phyloP scores from a whole-genome alignment of 2,888 invertebrate species.

The Meganola albula region DNA sequence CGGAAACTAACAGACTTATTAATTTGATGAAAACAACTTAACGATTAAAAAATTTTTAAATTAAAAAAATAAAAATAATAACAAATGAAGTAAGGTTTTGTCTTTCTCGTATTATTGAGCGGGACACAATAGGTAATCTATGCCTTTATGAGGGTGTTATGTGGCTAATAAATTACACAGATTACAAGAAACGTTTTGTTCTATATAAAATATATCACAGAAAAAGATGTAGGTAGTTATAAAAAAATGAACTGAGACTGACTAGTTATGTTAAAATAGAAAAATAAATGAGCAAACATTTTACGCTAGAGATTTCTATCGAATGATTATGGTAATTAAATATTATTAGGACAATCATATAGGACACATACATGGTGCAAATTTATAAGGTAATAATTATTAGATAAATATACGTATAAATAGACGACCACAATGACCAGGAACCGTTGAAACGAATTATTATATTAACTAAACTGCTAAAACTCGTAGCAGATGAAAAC shows the following conservation, averaged over 20 bases:
- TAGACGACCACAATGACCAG: constrained; percentile 22
- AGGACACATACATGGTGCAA: constrained; percentile 22
- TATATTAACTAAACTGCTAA: too few relatives aligned
- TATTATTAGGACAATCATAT: constrained; percentile 15
- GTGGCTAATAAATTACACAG: constrained; percentile 59
- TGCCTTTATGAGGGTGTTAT: constrained; percentile 53
- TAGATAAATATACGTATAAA: constrained; percentile 33
- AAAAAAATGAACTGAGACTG: constrained; percentile 55
- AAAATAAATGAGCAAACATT: constrained; percentile 42
- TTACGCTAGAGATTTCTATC: constrained; percentile 12
- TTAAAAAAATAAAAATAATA: constrained; percentile 27
- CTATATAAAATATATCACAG: constrained; percentile 66
- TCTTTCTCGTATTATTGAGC: constrained; percentile 38
- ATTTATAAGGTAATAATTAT: constrained; percentile 36
- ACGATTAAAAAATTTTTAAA: constrained; percentile 15
- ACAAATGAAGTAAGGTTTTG: constrained; percentile 25
- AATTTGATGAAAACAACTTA: constrained; percentile 21
- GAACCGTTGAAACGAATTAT: too few relatives aligned
- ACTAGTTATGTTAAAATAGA: constrained; percentile 55
- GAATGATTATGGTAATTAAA: constrained; percentile 16
- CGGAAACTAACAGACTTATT: constrained; percentile 14
- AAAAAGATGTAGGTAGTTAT: constrained; percentile 45
- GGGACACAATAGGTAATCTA: constrained; percentile 27
- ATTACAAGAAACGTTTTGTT: constrained; percentile 50
- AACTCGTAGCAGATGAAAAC: too few relatives aligned